A percentile compares a stretch with the other conserved stretches of the same genome.
These are phyloP conservation scores for Uropsilus gracilis DNA, from an alignment of 2,113 vertebrate genomes.

Conservation along the genomic window DNA sequence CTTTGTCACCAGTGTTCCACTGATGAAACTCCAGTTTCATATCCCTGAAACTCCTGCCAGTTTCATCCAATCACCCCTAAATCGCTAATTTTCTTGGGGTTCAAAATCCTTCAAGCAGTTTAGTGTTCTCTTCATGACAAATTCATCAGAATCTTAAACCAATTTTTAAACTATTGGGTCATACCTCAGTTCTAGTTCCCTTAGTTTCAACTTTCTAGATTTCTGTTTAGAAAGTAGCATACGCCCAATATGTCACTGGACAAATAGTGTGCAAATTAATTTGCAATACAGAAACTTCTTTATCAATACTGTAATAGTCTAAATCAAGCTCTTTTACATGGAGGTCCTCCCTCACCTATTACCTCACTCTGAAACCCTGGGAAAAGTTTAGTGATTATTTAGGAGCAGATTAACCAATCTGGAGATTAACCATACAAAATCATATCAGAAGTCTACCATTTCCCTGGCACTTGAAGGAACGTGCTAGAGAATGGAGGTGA, in stretches of 20 bases:
- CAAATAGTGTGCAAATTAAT: neutral
- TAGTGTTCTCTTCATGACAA: neutral
- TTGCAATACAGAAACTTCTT: neutral
- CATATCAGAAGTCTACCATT: neutral
- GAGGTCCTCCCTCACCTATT: neutral
- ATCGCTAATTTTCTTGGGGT: neutral
- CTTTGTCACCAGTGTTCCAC: neutral
- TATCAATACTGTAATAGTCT: neutral
- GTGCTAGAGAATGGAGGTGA: neutral
- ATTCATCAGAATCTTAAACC: neutral
- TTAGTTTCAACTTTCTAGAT: neutral
- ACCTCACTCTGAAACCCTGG: neutral
- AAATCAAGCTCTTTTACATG: neutral
- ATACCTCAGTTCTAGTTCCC: neutral
- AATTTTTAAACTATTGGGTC: neutral
- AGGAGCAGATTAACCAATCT: neutral
- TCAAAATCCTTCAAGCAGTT: neutral
- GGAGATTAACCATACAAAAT: neutral
- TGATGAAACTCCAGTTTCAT: neutral
- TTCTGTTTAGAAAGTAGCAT: slow-evolving; percentile 1
- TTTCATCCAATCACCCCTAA: neutral
- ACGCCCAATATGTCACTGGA: neutral
- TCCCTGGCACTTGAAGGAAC: neutral
- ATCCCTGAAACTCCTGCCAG: neutral
- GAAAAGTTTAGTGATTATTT: slow-evolving; percentile 21